A percentile compares a stretch with the other conserved stretches of the same genome.
Conservation (phyloP, 2,888 invertebrate genomes). For the Agriopis aurantiaria region DNA sequence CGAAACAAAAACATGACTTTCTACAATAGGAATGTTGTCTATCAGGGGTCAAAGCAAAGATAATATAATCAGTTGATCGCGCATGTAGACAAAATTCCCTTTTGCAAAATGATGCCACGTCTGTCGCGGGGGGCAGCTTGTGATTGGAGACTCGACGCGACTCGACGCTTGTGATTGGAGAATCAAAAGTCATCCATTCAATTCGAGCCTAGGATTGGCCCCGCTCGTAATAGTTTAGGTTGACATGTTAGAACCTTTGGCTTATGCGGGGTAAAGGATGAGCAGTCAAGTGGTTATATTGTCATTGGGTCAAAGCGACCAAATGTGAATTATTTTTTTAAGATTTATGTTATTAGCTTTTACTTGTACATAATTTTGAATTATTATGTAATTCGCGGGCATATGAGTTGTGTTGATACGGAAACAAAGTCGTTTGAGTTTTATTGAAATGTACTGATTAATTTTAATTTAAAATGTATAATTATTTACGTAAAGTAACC, state of each 20-base stretch:
- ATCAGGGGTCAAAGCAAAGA: not conserved
- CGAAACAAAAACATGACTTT: not conserved
- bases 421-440: slow-evolving; percentile 76
- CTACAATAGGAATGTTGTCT: not conserved
- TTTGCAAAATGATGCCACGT: too few species aligned
- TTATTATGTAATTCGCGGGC: slow-evolving; percentile 26
- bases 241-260: too few species aligned
- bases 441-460: slow-evolving; percentile 85
- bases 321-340: slow-evolving; percentile 51
- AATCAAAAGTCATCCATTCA: too few species aligned
- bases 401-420: slow-evolving; percentile 41
- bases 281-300: not conserved
- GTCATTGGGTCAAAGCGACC: slow-evolving; percentile 43
- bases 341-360: slow-evolving; percentile 48
- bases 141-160: too few species aligned
- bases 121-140: too few species aligned
- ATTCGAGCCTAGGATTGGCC: too few species aligned
- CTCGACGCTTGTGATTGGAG: too few species aligned
- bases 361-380: slow-evolving; percentile 48
- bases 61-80: too few species aligned
- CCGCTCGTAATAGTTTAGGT: too few species aligned
- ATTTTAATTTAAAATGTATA: slow-evolving; percentile 79
- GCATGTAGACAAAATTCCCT: too few species aligned
- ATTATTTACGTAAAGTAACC: slow-evolving; percentile 72
- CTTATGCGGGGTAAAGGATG: too few species aligned